Conservation (phyloP, 35 echinoderm and acorn worm species). For the Apostichopus parvimensis region DNA sequence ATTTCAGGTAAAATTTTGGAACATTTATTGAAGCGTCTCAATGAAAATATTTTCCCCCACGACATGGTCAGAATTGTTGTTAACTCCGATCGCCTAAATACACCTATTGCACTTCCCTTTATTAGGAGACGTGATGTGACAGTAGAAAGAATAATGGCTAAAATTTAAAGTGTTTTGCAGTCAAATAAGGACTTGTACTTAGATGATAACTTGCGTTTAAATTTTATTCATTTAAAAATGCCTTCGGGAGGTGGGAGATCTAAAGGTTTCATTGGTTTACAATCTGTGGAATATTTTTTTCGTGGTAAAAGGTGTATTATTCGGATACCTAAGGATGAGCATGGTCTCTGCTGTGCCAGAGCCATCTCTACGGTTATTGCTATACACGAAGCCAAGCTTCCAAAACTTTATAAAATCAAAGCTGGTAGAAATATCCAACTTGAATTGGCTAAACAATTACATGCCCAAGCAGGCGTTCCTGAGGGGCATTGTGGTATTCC, state of each 20-base stretch:
- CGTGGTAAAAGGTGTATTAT: slow-evolving; percentile 23
- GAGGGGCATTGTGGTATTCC: background rate
- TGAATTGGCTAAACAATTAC: slow-evolving; percentile 9
- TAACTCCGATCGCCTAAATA: background rate
- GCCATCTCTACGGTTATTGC: background rate
- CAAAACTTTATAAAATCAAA: slow-evolving; percentile 4
- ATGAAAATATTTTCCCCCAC: slow-evolving; percentile 2
- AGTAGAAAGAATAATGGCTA: slow-evolving; percentile 11
- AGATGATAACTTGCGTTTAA: background rate
- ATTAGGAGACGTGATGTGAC: slow-evolving; percentile 14
- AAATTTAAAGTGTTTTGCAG: background rate
- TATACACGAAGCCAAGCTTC: background rate
- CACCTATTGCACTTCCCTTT: slow-evolving; percentile 28
- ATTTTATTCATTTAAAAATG: background rate
- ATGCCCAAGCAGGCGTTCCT: slow-evolving; percentile 2
- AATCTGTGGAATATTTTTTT: slow-evolving; percentile 43
- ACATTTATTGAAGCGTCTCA: background rate
- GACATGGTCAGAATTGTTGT: slow-evolving; percentile 34
- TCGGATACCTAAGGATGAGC: slow-evolving; percentile 1
- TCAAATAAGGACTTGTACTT: background rate
- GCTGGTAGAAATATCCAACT: slow-evolving; percentile 10
- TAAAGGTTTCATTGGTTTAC: slow-evolving; percentile 3
- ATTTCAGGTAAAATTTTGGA: slow-evolving; percentile 7
- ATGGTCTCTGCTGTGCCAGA: slow-evolving; percentile 37
- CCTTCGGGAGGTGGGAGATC: background rate